phyloP scores from a whole-genome alignment of 2,113 vertebrate genomes.

The Litocranius walleri region DNA sequence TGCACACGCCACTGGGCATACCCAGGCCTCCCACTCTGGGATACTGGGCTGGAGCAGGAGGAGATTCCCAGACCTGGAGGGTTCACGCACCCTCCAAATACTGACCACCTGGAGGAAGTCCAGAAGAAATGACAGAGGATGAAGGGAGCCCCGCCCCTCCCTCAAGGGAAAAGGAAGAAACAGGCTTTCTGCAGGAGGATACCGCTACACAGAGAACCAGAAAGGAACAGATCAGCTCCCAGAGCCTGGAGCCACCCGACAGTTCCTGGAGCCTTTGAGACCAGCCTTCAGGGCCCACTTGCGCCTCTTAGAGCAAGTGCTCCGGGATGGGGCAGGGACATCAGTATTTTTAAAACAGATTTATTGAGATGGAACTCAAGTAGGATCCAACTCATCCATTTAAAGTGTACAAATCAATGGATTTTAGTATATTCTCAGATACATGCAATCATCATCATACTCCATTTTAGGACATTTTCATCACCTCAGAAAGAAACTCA shows the following conservation, averaged over 20 bases:
- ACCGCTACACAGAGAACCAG: rapidly evolving
- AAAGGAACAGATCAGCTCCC: background rate
- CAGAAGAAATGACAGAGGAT: background rate
- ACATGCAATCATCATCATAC: background rate
- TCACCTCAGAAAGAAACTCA: background rate
- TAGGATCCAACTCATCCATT: background rate
- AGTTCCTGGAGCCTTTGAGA: background rate
- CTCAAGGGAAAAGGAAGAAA: background rate
- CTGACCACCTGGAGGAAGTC: background rate
- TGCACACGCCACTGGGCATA: rapidly evolving
- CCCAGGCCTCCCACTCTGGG: background rate
- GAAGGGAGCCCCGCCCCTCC: too few species aligned
- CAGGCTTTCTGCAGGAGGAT: background rate
- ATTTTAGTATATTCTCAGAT: background rate
- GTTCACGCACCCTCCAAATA: rapidly evolving
- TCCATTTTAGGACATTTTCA: background rate
- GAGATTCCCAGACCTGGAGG: too few species aligned
- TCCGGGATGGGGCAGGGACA: rapidly evolving
- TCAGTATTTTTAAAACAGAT: background rate
- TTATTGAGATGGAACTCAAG: background rate
- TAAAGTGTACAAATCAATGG: too few species aligned
- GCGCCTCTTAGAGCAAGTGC: background rate
- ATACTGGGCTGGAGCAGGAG: background rate
- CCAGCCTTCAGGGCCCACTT: background rate
- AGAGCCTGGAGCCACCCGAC: background rate